Evolutionary conservation across 1,140 invertebrate species (phyloP), one percentile per base, ranked within the genome.

Genomic region (Penaeus vannamei): DNA sequence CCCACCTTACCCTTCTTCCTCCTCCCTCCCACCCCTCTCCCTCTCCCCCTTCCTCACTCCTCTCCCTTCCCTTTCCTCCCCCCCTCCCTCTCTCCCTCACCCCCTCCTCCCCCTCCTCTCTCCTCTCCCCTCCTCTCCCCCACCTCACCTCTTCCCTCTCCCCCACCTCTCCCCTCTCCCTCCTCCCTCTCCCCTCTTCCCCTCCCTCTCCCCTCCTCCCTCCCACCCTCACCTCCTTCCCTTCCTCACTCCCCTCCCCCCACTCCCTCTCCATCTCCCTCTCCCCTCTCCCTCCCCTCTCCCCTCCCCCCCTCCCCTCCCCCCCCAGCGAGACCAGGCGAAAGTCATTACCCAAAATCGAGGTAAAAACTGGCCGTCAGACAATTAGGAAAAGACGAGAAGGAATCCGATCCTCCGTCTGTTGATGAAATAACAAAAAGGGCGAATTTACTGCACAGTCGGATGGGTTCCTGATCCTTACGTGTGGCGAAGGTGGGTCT

Each of bases 331-430:
- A 23, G 42, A 79, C 2, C 64, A 72, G 46, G 83, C 64, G 64
- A 59, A 72, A 85, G 64, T 76, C 84, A 85, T 85, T 85, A 85
- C 66, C 84, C 84, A 76, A 72, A 72, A 85, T 53, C 29, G 59
- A 20, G 26, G 29, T 53, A 85, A 85, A 85, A 85, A 85, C 84
- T 72, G 8, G 66, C 20, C 84, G 76, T 46, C 64, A 85, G 36
- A 76, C 84, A 85, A 85, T 85, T 85, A 85, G 64, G 64, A 59
- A 72, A 85, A 69, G 53, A 85, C 84, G 84, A 72, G 64, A 17
- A 85, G 84, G 84, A 85, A 85, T 85, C 36, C 60, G 64, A 85
- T 59, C 84, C 46, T 36, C 84, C 59, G 64, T 42, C 29, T 36
- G 53, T 53, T 53, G 53, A 53, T 53, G 14, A 42, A 53, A 53